Percentiles rank a stretch among this genome's conserved stretches.
phyloP scores from a whole-genome alignment of 1,140 invertebrate genomes.

The Oscheius sp. region DNA sequence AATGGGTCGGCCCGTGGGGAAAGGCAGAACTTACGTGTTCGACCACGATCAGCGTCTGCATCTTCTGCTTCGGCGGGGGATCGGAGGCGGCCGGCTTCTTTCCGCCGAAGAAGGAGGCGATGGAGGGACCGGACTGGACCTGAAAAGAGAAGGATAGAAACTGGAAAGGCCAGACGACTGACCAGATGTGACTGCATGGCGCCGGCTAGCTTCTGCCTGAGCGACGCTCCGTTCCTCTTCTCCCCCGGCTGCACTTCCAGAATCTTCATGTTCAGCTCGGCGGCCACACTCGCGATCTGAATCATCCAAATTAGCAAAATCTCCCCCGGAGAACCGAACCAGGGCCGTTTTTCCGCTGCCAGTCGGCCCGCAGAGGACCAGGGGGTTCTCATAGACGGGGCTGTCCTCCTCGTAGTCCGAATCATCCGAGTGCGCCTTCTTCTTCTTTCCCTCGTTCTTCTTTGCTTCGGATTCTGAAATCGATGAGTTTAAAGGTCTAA shows the following conservation, averaged over 20 bases:
- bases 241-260: background rate
- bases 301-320: background rate
- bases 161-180: background rate
- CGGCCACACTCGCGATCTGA: background rate
- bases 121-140: background rate
- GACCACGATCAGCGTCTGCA: background rate
- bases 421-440: background rate
- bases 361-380: background rate
- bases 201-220: background rate
- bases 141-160: background rate
- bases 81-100: too few relatives aligned
- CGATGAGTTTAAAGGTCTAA: background rate
- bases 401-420: background rate
- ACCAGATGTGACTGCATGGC: background rate
- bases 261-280: background rate
- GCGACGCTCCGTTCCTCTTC: background rate
- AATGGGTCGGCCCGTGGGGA: too few relatives aligned
- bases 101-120: background rate
- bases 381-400: background rate
- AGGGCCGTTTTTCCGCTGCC: background rate
- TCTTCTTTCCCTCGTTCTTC: background rate
- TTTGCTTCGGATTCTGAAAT: too few relatives aligned
- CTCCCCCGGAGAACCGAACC: background rate
- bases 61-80: background rate
- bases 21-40: constrained; percentile 3